Evolutionary conservation across 2,888 invertebrate species (phyloP), one percentile per base, ranked within the genome.

Genomic region (Harpalus rufipes): DNA sequence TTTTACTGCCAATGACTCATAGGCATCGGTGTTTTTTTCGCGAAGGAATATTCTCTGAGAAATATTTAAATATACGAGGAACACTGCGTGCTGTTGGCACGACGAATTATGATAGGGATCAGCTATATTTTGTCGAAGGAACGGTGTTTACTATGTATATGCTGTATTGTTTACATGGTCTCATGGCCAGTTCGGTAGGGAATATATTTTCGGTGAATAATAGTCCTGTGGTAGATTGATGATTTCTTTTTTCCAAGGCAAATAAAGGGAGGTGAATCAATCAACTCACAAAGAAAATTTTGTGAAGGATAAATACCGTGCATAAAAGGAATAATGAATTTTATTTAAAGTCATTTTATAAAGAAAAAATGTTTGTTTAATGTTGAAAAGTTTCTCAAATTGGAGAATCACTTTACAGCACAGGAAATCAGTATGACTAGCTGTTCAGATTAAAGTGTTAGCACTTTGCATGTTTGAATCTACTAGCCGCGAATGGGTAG

Each of bases 1-100:
- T 84, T 84, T 84, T 78, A 56, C 44, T 51, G 44, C 59, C 61
- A 32, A 63, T 84, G 84, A 84, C 56, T 84, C 78, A 78, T 84
- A 16, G 18, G 44, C 68, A 14, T 18, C 2, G 44, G 25, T 18
- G 14, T 58, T 78, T 65, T 76, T 74, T 58, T 58, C 39, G 78
- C 76, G 56, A n/a, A 74, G 25, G 68, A 32, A 32, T 32, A 32
- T 14, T 68, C n/a, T 41, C 25, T 44, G 72, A 61, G 63, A 83
- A 83, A 83, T 83, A 83, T 83, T 83, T n/a, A 83, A 83, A 83
- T 83, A 65, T 65, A 81, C 51, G 65, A 21, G 3, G 44, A 14
- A 41, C 44, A 21, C 51, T 39, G 81, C 81, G 44, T 81, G 65
- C n/a, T 65, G 65, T 39, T 81, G 81, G 81, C 81, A 81, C 44